These are phyloP conservation scores for Tetraneura akinire DNA, from an alignment of 1,140 invertebrate species.

Conservation along the genomic window DNA sequence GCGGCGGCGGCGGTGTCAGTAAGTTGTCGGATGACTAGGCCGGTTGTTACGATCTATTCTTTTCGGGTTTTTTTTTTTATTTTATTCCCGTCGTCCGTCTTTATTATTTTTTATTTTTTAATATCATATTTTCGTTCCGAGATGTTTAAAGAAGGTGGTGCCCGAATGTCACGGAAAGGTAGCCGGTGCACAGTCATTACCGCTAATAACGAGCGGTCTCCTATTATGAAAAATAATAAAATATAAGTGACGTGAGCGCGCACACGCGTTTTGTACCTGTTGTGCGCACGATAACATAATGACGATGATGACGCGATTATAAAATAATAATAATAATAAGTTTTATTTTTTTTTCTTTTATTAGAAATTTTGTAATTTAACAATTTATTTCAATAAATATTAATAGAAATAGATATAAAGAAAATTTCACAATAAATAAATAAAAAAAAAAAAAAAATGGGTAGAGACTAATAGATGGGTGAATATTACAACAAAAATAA, in stretches of 20 bases:
- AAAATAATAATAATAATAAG: too few relatives aligned
- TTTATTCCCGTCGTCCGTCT: too few relatives aligned
- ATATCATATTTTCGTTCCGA: neutral
- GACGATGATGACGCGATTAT: too few relatives aligned
- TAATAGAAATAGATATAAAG: too few relatives aligned
- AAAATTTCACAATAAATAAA: too few relatives aligned
- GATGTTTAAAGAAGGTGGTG: slow-evolving; percentile 49
- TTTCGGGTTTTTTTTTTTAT: slow-evolving; percentile 4
- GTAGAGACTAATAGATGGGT: too few relatives aligned
- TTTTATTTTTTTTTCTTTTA: slow-evolving; percentile 30
- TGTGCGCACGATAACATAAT: neutral
- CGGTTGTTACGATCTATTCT: slow-evolving; percentile 39
- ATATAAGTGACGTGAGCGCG: neutral
- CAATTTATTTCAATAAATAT: too few relatives aligned
- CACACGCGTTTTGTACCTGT: neutral
- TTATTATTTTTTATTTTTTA: neutral
- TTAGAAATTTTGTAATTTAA: too few relatives aligned
- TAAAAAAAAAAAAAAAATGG: too few relatives aligned
- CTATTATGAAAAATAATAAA: slow-evolving; percentile 45
- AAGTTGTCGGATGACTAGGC: slow-evolving; percentile 49
- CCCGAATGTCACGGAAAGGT: slow-evolving; percentile 44
- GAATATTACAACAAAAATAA: too few relatives aligned
- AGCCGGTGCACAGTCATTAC: slow-evolving; percentile 43
- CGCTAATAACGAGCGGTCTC: slow-evolving; percentile 45
- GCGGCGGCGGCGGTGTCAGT: neutral